Evolutionary conservation across 2,113 vertebrate genomes (phyloP).

Genomic region (Anolis carolinensis): DNA sequence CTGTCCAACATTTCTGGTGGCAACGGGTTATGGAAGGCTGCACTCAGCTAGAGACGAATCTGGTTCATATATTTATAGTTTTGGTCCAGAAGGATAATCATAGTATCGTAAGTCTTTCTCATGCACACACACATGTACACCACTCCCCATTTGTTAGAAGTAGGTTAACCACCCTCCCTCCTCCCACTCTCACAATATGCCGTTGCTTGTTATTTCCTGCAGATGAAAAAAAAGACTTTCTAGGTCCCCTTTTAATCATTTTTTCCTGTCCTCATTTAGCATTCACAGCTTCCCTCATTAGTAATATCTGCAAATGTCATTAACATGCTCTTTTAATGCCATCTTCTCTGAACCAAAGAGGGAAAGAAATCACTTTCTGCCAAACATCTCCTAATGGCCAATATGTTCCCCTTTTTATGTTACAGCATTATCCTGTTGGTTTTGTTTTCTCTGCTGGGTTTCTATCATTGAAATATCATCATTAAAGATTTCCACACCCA

Average conservation of each 20-base stretch:
- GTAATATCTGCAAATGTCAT: constrained; percentile 6
- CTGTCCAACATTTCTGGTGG: background rate
- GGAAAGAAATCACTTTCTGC: background rate
- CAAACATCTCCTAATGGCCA: background rate
- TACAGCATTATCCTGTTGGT: background rate
- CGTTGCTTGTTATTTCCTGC: background rate
- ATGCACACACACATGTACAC: background rate
- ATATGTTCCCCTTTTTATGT: background rate
- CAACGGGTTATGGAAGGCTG: background rate
- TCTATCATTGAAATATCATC: background rate
- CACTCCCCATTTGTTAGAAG: background rate
- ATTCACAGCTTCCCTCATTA: constrained; percentile 12
- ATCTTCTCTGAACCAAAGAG: background rate
- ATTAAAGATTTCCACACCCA: background rate
- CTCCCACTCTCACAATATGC: background rate
- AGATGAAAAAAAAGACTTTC: background rate
- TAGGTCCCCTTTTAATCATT: background rate
- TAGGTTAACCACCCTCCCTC: background rate
- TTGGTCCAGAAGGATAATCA: background rate
- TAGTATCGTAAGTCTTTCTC: background rate
- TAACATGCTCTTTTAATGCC: constrained; percentile 20
- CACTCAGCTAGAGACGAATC: background rate
- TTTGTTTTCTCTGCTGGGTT: background rate
- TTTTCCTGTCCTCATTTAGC: constrained; percentile 8
- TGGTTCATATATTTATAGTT: background rate